Evolutionary conservation across 2,797 vertebrate species (phyloP).

Genomic region (Typhlichthys subterraneus): DNA sequence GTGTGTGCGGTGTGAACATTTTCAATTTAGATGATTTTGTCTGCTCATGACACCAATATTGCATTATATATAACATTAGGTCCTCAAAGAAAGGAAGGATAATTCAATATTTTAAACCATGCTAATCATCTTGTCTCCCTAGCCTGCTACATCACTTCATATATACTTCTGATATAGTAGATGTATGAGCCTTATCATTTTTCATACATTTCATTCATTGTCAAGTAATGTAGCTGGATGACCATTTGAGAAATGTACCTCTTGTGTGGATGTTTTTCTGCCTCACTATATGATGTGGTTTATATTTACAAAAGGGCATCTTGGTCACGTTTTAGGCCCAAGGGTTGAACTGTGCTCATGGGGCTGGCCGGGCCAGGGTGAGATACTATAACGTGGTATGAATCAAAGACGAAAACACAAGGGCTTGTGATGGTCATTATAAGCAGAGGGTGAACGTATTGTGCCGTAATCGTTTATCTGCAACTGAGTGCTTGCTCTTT

Average conservation of each 20-base stretch:
- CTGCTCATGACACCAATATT: no score
- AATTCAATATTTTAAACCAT: constrained; percentile 35
- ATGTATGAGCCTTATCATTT: background rate
- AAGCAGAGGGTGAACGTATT: no score
- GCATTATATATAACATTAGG: constrained; percentile 4
- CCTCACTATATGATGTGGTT: no score
- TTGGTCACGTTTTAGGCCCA: no score
- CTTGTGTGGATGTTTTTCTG: no score
- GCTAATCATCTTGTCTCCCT: constrained; percentile 10
- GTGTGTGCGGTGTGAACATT: background rate
- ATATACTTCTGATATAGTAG: background rate
- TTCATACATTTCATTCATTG: background rate
- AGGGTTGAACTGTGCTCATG: no score
- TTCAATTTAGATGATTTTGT: background rate
- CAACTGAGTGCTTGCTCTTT: no score
- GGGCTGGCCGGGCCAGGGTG: no score
- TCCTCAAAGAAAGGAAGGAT: constrained; percentile 14
- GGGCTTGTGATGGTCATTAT: background rate
- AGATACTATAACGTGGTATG: background rate
- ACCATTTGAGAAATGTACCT: no score
- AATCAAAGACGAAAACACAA: background rate
- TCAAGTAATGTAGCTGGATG: no score
- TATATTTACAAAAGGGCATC: no score
- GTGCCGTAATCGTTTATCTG: no score
- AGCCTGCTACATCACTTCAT: background rate